Percentiles rank a stretch among this genome's conserved stretches.
phyloP scores from a whole-genome alignment of 1,140 invertebrate genomes.

The Panonychus citri region DNA sequence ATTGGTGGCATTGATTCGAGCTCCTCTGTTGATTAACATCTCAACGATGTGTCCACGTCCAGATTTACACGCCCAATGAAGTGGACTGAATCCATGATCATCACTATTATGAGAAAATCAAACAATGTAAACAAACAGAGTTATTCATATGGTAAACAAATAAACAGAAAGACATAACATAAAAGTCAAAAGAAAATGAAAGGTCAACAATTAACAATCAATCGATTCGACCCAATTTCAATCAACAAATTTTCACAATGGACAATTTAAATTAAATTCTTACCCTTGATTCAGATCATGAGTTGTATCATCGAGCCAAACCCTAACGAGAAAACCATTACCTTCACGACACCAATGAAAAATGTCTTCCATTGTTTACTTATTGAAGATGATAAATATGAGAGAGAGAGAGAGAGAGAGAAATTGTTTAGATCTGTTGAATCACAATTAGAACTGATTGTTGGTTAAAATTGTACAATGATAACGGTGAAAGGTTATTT shows the following conservation, averaged over 20 bases:
- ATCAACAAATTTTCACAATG: background rate
- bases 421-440: too few species aligned
- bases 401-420: too few species aligned
- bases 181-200: background rate
- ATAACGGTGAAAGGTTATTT: too few species aligned
- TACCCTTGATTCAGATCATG: constrained; percentile 99
- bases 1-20: constrained; percentile 87
- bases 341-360: constrained; percentile 97
- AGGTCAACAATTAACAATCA: background rate
- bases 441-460: too few species aligned
- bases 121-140: background rate
- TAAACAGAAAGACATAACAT: background rate
- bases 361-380: constrained; percentile 69
- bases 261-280: constrained; percentile 13
- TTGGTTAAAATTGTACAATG: too few species aligned
- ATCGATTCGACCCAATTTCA: too few species aligned
- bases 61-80: constrained; percentile 95
- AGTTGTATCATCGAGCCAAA: constrained; percentile 97
- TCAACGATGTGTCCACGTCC: constrained; percentile 86
- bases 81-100: constrained; percentile 93
- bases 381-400: constrained; percentile 2
- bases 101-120: constrained; percentile 42
- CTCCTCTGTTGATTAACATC: constrained; percentile 69
- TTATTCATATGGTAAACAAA: too few species aligned
- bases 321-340: constrained; percentile 88